A percentile compares a stretch with the other conserved stretches of the same genome.
phyloP scores from a whole-genome alignment of 2,797 vertebrate species.

The Sardinella longiceps region DNA sequence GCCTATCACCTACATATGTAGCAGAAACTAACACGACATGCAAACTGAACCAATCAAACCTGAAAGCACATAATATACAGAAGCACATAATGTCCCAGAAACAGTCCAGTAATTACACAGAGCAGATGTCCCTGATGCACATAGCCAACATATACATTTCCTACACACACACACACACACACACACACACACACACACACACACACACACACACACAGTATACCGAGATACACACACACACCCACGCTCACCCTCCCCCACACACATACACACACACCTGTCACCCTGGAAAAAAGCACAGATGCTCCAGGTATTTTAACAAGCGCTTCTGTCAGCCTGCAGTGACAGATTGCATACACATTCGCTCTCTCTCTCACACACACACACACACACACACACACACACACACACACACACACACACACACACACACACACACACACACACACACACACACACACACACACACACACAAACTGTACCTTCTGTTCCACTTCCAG shows the following conservation, averaged over 20 bases:
- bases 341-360: neutral
- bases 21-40: neutral
- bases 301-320: slow-evolving; percentile 15
- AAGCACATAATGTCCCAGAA: neutral
- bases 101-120: neutral
- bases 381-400: neutral
- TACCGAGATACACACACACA: neutral
- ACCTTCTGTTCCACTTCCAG: slow-evolving; percentile 93
- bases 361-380: too few relatives aligned
- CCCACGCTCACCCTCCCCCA: neutral
- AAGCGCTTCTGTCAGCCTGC: slow-evolving; percentile 15
- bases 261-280: neutral
- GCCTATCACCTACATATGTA: neutral
- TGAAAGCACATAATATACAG: neutral
- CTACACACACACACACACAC: neutral
- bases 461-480: neutral
- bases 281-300: neutral
- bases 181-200: neutral
- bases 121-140: neutral
- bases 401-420: neutral
- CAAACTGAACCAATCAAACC: neutral
- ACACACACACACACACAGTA: neutral
- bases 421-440: neutral
- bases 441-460: neutral
- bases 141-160: neutral